Conservation (phyloP, 2,888 invertebrate genomes). For the Phorcus lineatus region DNA sequence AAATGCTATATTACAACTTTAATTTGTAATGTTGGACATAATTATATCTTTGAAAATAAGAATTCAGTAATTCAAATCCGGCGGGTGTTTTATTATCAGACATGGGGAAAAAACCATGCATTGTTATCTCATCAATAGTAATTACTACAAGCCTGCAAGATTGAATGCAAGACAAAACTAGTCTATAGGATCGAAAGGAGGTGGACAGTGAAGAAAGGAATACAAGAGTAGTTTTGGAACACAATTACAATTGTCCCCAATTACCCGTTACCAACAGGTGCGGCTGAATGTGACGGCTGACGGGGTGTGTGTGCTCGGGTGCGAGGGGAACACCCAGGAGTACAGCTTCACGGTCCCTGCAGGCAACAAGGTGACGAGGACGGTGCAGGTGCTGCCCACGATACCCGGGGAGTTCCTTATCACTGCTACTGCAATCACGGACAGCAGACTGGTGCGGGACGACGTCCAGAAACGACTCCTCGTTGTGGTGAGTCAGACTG, state of each 20-base stretch:
- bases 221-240: too few species aligned
- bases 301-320: background rate
- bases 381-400: background rate
- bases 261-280: background rate
- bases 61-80: background rate
- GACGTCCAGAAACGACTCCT: background rate
- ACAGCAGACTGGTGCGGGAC: background rate
- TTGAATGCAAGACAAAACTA: too few species aligned
- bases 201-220: too few species aligned
- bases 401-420: background rate
- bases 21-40: too few species aligned
- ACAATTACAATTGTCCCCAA: too few species aligned
- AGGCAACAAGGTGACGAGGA: background rate
- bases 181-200: too few species aligned
- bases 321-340: background rate
- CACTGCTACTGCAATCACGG: background rate
- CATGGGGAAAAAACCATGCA: too few species aligned
- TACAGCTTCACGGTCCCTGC: background rate
- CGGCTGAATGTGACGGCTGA: background rate
- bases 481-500: conserved; percentile 1
- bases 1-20: too few species aligned
- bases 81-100: too few species aligned
- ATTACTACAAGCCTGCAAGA: too few species aligned
- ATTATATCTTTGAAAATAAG: background rate
- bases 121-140: too few species aligned